These are phyloP conservation scores for Rostratula benghalensis DNA, from an alignment of 2,113 vertebrate species.

Conservation along the genomic window DNA sequence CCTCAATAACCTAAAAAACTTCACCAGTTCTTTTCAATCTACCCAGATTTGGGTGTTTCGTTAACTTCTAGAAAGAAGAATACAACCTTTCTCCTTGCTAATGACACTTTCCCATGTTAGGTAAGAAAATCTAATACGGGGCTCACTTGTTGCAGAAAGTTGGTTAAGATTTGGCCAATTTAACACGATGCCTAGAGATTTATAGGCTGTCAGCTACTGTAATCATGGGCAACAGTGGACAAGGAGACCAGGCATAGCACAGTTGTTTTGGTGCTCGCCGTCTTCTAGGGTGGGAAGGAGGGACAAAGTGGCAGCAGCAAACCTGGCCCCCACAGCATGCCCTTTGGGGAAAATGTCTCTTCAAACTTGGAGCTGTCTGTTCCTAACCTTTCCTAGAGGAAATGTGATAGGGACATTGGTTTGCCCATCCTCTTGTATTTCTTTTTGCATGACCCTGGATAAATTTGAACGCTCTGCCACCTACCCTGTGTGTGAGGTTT, in stretches of 20 bases:
- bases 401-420: not conserved
- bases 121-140: not conserved
- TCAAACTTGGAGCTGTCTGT: not conserved
- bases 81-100: not conserved
- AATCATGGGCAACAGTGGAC: no score
- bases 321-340: not conserved
- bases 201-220: not conserved
- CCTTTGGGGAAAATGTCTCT: not conserved
- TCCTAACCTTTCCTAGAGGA: not conserved
- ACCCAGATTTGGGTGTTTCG: not conserved
- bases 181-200: accelerated
- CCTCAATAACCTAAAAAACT: not conserved
- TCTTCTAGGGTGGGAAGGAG: not conserved
- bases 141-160: not conserved
- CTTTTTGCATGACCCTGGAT: not conserved
- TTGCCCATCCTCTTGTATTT: not conserved
- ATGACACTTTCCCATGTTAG: not conserved
- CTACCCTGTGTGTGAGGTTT: not conserved
- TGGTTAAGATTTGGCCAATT: not conserved
- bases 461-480: not conserved
- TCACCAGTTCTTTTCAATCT: not conserved
- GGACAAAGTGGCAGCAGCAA: not conserved
- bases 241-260: not conserved
- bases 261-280: not conserved
- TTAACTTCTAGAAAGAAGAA: not conserved